Evolutionary conservation across 2,113 vertebrate genomes (phyloP).

Genomic region (Neogale vison): DNA sequence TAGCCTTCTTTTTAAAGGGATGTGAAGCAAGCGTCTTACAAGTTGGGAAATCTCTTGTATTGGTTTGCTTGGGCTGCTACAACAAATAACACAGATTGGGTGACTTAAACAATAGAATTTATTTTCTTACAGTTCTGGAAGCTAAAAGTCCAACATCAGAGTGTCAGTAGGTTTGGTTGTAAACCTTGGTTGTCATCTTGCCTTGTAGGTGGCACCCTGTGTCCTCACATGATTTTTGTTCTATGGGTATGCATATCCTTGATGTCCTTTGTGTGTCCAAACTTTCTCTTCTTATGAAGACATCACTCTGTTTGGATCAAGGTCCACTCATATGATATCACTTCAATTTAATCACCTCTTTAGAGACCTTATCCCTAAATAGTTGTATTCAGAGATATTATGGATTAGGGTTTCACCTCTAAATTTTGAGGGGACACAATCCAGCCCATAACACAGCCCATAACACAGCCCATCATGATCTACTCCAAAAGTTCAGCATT

Average conservation of each 20-base stretch:
- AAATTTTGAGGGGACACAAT: background rate
- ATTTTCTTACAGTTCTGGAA: background rate
- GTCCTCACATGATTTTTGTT: background rate
- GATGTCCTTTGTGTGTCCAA: background rate
- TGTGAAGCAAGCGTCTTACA: background rate
- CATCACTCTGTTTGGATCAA: background rate
- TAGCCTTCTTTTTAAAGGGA: background rate
- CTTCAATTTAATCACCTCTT: background rate
- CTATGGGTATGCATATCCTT: accelerated
- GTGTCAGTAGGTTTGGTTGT: background rate
- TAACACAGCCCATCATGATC: background rate
- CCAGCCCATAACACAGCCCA: background rate
- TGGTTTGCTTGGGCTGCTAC: background rate
- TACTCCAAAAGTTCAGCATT: background rate
- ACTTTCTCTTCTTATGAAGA: background rate
- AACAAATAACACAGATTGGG: background rate
- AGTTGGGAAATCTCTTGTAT: background rate
- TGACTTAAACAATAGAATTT: background rate
- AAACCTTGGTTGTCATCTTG: background rate
- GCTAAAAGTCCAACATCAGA: background rate
- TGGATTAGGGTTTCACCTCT: background rate
- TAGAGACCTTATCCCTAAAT: background rate
- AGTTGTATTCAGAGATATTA: background rate
- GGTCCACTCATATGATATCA: background rate
- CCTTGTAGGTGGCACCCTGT: background rate